Evolutionary conservation across 2,113 vertebrate genomes (phyloP), one percentile per base, ranked within the genome.

Genomic region (Apus apus): DNA sequence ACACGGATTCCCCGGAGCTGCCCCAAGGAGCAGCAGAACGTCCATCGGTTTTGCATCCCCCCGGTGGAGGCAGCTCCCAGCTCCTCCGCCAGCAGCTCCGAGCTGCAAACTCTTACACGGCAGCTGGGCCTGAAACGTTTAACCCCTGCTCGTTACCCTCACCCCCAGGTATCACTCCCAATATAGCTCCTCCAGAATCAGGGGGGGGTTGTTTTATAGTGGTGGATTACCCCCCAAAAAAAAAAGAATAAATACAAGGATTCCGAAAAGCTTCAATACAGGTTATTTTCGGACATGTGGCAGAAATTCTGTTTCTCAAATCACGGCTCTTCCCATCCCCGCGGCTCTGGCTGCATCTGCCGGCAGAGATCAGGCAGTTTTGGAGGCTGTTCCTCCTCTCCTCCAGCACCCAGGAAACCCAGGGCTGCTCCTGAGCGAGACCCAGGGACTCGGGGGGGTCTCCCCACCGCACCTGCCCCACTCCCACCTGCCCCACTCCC

Each of bases 171-270:
- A 45, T 15, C 40, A 18, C 15, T 32, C 67, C 18, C 71, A 25
- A 7, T 4, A 10, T n/a, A 50, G 46, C 58, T 72, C 64, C 11
- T 43, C 34, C 61, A 68, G 58, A n/a, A 72, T 4, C 2, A 38
- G 0, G 1, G 6, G 6, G 30, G 5, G 40, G 16, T 53, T 46
- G 34, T 13, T 25, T 40, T 13, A 14, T 0, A 56, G 53, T 0
- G 19, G 43, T 0, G 14, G 6, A 51, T 46, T 36, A 48, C 19
- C 5, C 13, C 40, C 40, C 38, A 38, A 38, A 38, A 38, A 38
- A 38, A 8, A 43, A 43, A n/a, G n/a, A n/a, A 25, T 46, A 58
- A 87, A 74, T 3, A 66, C 0, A 50, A 21, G 18, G 20, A n/a
- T 87, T 74, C 5, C 3, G 11, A 25, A 75, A 57, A 85, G 5